phyloP scores from a whole-genome alignment of 2,888 invertebrate species.

The Auanema freiburgensis region DNA sequence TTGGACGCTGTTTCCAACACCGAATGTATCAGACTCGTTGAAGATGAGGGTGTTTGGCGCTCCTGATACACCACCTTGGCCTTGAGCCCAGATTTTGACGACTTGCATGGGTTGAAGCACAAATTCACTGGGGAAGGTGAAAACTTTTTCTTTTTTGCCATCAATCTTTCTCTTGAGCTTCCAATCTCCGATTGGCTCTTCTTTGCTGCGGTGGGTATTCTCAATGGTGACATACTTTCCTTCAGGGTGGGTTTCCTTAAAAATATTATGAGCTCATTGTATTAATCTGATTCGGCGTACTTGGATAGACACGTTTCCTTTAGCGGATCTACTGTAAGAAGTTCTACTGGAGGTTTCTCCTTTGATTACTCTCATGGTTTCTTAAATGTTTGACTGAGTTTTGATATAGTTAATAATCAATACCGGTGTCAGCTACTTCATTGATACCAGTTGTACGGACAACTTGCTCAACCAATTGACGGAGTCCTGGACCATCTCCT shows the following conservation, averaged over 20 bases:
- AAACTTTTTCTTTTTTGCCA: conserved; percentile 62
- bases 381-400: conserved; percentile 28
- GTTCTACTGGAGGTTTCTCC: conserved; percentile 69
- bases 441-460: conserved; percentile 62
- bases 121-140: conserved; percentile 61
- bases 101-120: conserved; percentile 59
- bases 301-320: conserved; percentile 67
- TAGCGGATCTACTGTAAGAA: conserved; percentile 68
- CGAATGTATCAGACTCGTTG: conserved; percentile 59
- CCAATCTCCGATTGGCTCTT: conserved; percentile 66
- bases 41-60: conserved; percentile 56
- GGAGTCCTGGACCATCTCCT: conserved; percentile 67
- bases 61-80: conserved; percentile 39
- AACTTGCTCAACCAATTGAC: conserved; percentile 64
- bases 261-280: no score
- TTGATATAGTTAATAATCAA: not conserved
- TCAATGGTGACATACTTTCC: conserved; percentile 68
- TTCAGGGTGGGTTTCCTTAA: conserved; percentile 67
- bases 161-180: conserved; percentile 66
- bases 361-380: conserved; percentile 59
- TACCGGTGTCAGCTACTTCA: conserved; percentile 59
- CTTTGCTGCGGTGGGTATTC: conserved; percentile 67
- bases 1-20: conserved; percentile 60
- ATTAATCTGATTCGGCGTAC: no score
- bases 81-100: conserved; percentile 57